Base-by-base conservation (phyloP, 2,888 invertebrate genomes). In the Patella depressa region DNA sequence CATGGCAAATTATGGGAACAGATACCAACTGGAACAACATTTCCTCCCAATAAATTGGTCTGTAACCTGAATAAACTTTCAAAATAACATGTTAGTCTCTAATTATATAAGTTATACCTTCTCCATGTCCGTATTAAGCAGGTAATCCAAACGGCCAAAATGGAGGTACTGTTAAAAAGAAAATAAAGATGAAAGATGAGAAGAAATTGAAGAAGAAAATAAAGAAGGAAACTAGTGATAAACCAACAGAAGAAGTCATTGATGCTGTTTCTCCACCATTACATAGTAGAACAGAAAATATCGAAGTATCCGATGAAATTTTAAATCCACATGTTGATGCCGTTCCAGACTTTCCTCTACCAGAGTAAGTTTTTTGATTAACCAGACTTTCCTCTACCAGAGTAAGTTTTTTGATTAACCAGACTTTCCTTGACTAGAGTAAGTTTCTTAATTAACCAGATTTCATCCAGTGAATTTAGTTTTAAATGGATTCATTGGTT, bases 201-300 rank as follows among this genome's bases (percentile, higher is more conserved):
- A 86, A 85, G 69, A 85, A 85, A 72, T 72, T 85, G 7, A 86
- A 86, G 72, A 85, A 85, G 55, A 84, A 83, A 74, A 57, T 79
- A 59, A 83, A 79, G 71, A 78, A 74, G 59, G 81, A 78, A 70
- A 75, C 79, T n/a, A 72, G 70, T 17, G 75, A 71, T n/a, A 76
- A 78, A 29, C 29, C 70, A 19, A 19, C 34, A 1, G 79, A 74
- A 57, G 80, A 76, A 34, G 77, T 73, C 15, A 78, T 78, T 59
- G 71, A 71, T n/a, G 11, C 71, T 24, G 59, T 77, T 12, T 71
- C 80, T 45, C 59, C 76, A 53, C 70, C 24, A 5, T 55, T 78
- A 7, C 69, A 76, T 5, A 73, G 69, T 54, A 71, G 79, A 14
- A 72, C 53, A 2, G 79, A 65, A 14, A 65, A 65, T 65, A 65